phyloP scores from a whole-genome alignment of 2,888 invertebrate genomes.

The Folsomia manolachei region DNA sequence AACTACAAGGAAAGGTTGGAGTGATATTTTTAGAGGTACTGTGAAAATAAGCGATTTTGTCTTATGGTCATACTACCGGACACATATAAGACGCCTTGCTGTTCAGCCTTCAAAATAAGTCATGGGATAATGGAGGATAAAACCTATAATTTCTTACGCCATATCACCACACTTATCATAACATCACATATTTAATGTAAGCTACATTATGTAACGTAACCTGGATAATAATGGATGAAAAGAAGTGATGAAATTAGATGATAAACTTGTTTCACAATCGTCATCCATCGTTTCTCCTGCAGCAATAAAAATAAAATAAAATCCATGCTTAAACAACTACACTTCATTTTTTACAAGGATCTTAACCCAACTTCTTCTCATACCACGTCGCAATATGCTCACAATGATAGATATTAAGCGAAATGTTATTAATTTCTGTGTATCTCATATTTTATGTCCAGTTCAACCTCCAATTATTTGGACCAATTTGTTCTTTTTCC shows the following conservation, averaged over 20 bases:
- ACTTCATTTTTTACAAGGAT: background rate
- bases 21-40: slow-evolving; percentile 10
- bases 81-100: too few relatives aligned
- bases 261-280: slow-evolving; percentile 32
- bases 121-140: slow-evolving; percentile 21
- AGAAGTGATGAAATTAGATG: slow-evolving; percentile 30
- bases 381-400: too few relatives aligned
- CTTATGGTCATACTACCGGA: too few relatives aligned
- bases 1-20: background rate
- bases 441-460: background rate
- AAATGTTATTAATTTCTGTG: too few relatives aligned
- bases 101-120: too few relatives aligned
- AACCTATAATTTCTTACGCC: slow-evolving; percentile 23
- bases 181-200: slow-evolving; percentile 13
- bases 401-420: too few relatives aligned
- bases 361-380: too few relatives aligned
- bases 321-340: background rate
- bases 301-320: background rate
- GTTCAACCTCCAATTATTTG: background rate
- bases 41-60: too few relatives aligned
- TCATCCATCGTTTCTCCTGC: background rate
- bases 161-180: slow-evolving; percentile 17
- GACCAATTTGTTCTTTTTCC: background rate
- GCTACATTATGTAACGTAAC: background rate
- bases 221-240: slow-evolving; percentile 17